These are phyloP conservation scores for Sandelia bainsii DNA, from an alignment of 2,797 vertebrate species.

Conservation along the genomic window DNA sequence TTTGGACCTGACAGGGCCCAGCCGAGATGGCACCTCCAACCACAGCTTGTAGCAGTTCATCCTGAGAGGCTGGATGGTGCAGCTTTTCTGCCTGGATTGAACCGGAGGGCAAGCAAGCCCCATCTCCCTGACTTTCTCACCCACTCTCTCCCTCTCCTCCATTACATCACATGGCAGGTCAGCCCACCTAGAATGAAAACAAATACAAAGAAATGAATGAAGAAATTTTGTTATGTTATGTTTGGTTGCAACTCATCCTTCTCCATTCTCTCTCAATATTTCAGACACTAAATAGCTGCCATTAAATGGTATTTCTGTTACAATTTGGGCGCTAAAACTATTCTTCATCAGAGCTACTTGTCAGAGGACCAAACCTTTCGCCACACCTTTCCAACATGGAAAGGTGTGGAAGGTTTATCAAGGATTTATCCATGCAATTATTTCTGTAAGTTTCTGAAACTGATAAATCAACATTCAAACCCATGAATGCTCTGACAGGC, in stretches of 20 bases:
- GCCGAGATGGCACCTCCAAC: conserved; percentile 85
- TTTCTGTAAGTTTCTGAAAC: no score
- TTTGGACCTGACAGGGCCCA: conserved; percentile 86
- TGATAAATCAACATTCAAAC: no score
- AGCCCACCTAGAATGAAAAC: conserved; percentile 78
- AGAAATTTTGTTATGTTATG: background rate
- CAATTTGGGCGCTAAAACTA: no score
- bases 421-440: no score
- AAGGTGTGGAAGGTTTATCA: no score
- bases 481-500: no score
- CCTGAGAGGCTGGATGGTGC: conserved; percentile 87
- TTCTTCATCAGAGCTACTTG: background rate
- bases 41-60: conserved; percentile 93
- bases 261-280: background rate
- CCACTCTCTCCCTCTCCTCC: conserved; percentile 70
- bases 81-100: conserved; percentile 71
- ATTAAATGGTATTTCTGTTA: no score
- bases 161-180: conserved; percentile 84
- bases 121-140: conserved; percentile 46
- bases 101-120: conserved; percentile 74
- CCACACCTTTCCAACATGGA: no score
- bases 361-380: background rate
- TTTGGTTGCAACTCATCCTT: background rate
- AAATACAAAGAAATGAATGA: background rate
- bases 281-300: no score